Percentiles rank a stretch among this genome's conserved stretches.
phyloP scores from a whole-genome alignment of 2,797 vertebrate genomes.

The Anguilla obscura region DNA sequence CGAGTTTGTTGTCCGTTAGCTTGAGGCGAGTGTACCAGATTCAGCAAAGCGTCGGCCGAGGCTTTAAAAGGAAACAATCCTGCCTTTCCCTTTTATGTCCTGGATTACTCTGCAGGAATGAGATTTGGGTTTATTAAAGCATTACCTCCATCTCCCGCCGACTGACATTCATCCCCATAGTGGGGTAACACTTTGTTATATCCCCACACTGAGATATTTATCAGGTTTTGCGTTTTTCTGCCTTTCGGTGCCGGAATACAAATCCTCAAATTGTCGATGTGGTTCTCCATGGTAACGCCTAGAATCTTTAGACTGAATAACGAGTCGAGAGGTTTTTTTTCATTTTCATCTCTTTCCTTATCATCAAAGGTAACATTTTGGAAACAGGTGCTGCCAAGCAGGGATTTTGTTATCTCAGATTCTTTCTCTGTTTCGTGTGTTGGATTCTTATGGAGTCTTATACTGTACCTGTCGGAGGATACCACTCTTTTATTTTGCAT shows the following conservation, averaged over 20 bases:
- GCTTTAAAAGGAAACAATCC: not conserved
- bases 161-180: not conserved
- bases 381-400: not conserved
- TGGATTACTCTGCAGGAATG: slow-evolving; percentile 29
- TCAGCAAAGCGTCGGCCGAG: not conserved
- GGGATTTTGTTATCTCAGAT: not conserved
- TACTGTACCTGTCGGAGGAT: not conserved
- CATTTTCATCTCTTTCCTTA: slow-evolving; percentile 1
- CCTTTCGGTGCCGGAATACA: slow-evolving; percentile 2
- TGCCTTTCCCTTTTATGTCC: not conserved
- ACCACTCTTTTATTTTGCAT: too few relatives aligned
- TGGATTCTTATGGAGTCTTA: not conserved
- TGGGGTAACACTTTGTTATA: not conserved
- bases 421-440: not conserved
- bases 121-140: slow-evolving; percentile 25
- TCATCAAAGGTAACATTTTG: not conserved
- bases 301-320: not conserved
- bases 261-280: not conserved
- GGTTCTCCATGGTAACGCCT: not conserved
- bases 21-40: slow-evolving; percentile 3
- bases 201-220: slow-evolving; percentile 3
- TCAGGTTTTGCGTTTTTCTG: slow-evolving; percentile 10
- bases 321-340: not conserved
- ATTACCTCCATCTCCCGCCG: not conserved
- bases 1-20: slow-evolving; percentile 15